Conservation (phyloP, 2,113 vertebrate genomes). For the Paramisgurnus dabryanus region DNA sequence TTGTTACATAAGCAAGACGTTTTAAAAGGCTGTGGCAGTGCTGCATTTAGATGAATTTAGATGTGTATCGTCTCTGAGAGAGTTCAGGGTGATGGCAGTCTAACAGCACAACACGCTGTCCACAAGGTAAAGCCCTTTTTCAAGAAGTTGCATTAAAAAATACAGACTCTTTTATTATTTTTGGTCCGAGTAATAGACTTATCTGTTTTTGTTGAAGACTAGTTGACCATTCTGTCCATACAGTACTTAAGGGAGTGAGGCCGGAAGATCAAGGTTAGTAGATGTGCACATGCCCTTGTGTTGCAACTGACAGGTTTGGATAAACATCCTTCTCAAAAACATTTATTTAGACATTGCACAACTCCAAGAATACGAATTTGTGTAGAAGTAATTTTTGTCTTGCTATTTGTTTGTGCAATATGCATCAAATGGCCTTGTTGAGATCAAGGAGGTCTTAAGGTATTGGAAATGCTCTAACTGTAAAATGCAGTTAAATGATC, state of each 20-base stretch:
- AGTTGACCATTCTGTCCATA: too few relatives aligned
- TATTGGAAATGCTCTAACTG: not conserved
- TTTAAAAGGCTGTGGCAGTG: not conserved
- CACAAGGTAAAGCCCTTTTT: not conserved
- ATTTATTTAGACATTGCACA: not conserved
- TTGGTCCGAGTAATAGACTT: too few relatives aligned
- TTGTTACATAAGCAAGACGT: not conserved
- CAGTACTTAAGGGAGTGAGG: too few relatives aligned
- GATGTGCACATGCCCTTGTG: not conserved
- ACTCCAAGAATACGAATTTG: not conserved
- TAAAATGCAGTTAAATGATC: conserved; percentile 7
- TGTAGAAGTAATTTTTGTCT: not conserved
- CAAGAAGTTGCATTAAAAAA: too few relatives aligned
- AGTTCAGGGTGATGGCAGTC: not conserved
- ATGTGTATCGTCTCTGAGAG: not conserved
- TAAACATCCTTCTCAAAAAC: not conserved
- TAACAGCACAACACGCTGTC: not conserved
- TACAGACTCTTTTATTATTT: too few relatives aligned
- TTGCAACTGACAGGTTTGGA: not conserved
- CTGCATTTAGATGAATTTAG: not conserved
- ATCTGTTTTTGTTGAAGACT: too few relatives aligned
- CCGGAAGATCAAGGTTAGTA: not conserved
- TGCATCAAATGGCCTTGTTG: not conserved
- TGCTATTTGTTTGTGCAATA: not conserved
- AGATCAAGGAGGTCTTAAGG: not conserved